These are phyloP conservation scores for Alouatta palliata DNA, from an alignment of 2,113 vertebrate genomes.

Conservation along the genomic window DNA sequence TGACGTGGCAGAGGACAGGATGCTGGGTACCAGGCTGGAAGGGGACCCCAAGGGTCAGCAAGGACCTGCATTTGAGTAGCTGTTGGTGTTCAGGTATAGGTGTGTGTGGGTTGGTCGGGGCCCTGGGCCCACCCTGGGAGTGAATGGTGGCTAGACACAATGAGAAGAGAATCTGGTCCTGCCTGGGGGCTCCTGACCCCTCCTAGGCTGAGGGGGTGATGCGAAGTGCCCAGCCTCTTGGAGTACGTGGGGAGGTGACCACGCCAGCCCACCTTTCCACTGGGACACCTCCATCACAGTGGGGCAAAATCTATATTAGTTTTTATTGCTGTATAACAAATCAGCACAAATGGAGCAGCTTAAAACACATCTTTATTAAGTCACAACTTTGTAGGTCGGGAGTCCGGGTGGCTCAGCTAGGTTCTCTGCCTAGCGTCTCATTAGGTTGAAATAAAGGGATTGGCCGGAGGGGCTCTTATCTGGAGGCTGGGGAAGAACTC, in stretches of 20 bases:
- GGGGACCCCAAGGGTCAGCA: too few species aligned
- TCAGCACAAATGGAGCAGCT: neutral
- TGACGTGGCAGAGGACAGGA: neutral
- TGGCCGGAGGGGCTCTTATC: neutral
- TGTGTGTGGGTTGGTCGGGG: rapidly evolving
- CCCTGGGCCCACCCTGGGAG: too few species aligned
- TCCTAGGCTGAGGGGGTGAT: neutral
- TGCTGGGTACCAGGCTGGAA: neutral
- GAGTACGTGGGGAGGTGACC: neutral
- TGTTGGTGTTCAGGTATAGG: neutral
- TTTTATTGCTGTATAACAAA: neutral
- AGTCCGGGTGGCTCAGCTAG: neutral
- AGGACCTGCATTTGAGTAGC: neutral
- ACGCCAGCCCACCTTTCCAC: neutral
- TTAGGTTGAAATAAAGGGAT: neutral
- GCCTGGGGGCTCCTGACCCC: neutral
- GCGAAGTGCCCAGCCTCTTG: neutral
- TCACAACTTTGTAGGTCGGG: neutral
- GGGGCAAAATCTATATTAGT: neutral
- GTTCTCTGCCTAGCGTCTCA: neutral
- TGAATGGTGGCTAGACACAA: neutral
- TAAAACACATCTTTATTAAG: slow-evolving; percentile 38
- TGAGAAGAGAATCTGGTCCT: neutral
- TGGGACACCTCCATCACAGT: neutral
- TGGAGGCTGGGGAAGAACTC: neutral